Conservation (phyloP, 2,888 invertebrate genomes). For the Eilema griseolum region DNA sequence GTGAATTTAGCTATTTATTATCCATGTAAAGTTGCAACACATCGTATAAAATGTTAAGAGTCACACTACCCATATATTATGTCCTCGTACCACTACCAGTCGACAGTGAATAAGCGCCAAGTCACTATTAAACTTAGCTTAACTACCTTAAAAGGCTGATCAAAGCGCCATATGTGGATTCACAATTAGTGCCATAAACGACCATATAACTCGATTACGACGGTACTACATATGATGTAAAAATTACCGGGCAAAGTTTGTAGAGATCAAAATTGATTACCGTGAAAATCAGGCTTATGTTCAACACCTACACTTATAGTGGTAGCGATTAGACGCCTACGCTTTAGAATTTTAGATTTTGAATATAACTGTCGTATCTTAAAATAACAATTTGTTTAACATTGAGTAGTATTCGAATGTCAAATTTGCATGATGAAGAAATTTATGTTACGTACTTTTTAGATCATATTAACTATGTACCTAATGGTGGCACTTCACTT, state of each 20-base stretch:
- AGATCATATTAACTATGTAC: too few species aligned
- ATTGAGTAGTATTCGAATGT: too few species aligned
- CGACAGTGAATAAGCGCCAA: conserved; percentile 35
- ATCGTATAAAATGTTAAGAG: not conserved
- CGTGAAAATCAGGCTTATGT: conserved; percentile 49
- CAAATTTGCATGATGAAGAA: too few species aligned
- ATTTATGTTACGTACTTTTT: too few species aligned
- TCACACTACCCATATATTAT: conserved; percentile 30
- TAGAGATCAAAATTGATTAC: conserved; percentile 40
- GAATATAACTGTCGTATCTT: not conserved
- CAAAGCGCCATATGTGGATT: conserved; percentile 61
- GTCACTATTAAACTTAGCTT: conserved; percentile 50
- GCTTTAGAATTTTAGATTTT: not conserved
- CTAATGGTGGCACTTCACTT: too few species aligned
- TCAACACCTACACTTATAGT: conserved; percentile 33
- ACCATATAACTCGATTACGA: conserved; percentile 61
- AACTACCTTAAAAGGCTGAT: conserved; percentile 62
- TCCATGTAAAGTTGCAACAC: not conserved
- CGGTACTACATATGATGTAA: conserved; percentile 51
- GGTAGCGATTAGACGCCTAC: conserved; percentile 14
- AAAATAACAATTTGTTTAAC: not conserved
- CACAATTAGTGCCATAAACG: conserved; percentile 47
- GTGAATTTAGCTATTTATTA: not conserved
- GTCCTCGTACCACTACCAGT: conserved; percentile 31
- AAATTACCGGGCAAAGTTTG: conserved; percentile 37